Evolutionary conservation across 53 echinoderm and acorn worm genomes (phyloP).

Genomic region (Astropecten irregularis): DNA sequence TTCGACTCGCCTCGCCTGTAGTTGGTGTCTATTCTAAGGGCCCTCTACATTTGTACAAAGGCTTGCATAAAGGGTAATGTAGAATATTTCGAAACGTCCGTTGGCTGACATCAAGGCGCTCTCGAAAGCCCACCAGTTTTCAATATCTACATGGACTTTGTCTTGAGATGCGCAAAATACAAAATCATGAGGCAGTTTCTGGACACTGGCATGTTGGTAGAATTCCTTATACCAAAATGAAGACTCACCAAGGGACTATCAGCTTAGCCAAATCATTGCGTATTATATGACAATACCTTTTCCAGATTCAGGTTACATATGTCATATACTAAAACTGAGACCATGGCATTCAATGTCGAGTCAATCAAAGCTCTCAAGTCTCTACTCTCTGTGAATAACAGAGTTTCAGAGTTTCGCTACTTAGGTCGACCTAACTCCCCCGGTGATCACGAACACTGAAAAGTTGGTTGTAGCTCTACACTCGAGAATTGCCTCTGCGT

Average conservation of each 20-base stretch:
- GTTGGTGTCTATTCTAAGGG: background rate
- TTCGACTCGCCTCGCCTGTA: background rate
- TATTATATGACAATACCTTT: too few relatives aligned
- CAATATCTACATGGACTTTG: background rate
- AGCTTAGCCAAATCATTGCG: too few relatives aligned
- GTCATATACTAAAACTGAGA: background rate
- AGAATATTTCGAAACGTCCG: background rate
- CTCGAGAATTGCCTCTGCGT: background rate
- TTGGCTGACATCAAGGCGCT: background rate
- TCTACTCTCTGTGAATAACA: background rate
- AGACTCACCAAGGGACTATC: background rate
- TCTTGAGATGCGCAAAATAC: background rate
- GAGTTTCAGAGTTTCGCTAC: background rate
- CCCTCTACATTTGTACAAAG: background rate
- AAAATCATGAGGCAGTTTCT: background rate
- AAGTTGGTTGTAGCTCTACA: background rate
- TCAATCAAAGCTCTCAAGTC: background rate
- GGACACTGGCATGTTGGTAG: background rate
- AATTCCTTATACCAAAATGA: background rate
- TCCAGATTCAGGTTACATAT: background rate
- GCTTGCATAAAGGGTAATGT: background rate
- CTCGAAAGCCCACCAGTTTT: background rate
- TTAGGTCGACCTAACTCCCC: background rate
- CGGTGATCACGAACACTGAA: too few relatives aligned
- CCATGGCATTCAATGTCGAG: background rate